A percentile compares a stretch with the other conserved stretches of the same genome.
phyloP scores from a whole-genome alignment of 2,797 vertebrate genomes.

The Melanotaenia parkinsoni region DNA sequence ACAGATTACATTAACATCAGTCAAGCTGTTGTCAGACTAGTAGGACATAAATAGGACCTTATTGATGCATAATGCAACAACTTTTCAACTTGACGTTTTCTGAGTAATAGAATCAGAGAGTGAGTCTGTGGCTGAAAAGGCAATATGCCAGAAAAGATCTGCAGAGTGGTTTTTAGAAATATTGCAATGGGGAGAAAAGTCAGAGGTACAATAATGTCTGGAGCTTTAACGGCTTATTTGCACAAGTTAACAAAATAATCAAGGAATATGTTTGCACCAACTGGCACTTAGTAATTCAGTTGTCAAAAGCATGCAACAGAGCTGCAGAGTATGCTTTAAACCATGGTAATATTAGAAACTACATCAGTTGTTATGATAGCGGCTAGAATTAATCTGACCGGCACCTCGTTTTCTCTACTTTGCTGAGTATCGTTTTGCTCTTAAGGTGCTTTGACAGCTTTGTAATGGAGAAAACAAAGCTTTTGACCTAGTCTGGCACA shows the following conservation, averaged over 20 bases:
- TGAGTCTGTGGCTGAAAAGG: conserved; percentile 47
- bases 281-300: conserved; percentile 22
- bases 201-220: neutral
- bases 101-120: conserved; percentile 71
- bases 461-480: conserved; percentile 67
- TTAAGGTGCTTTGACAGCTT: conserved; percentile 57
- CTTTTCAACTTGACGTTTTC: conserved; percentile 72
- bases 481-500: conserved; percentile 54
- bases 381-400: conserved; percentile 45
- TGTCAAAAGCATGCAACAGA: conserved; percentile 23
- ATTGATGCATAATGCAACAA: conserved; percentile 81
- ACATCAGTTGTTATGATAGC: conserved; percentile 29
- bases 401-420: conserved; percentile 41
- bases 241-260: conserved; percentile 19
- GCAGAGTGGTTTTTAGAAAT: conserved; percentile 22
- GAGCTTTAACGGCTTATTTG: conserved; percentile 25
- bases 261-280: conserved; percentile 7
- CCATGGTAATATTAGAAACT: conserved; percentile 15
- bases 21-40: conserved; percentile 78
- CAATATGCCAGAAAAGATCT: conserved; percentile 49
- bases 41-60: conserved; percentile 80
- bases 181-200: neutral
- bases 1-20: conserved; percentile 82
- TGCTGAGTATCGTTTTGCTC: conserved; percentile 43
- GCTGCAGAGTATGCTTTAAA: conserved; percentile 29